Base-by-base conservation (phyloP, 35 echinoderm and acorn worm genomes). In the Heliocidaris erythrogramma region DNA sequence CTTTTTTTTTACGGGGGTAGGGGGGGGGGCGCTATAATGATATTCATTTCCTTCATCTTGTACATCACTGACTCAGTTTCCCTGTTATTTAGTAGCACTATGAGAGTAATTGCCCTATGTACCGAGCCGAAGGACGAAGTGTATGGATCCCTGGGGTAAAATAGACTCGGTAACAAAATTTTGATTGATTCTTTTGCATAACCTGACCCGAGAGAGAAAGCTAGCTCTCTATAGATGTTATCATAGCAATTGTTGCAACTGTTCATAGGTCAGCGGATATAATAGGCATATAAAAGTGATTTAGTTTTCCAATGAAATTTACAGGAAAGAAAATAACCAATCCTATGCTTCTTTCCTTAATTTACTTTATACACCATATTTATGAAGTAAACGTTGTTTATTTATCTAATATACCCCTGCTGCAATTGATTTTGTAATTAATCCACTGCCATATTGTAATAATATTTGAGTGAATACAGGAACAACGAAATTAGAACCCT, bases 111-210 rank as follows among this genome's bases (percentile, higher is more conserved):
- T 78, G 27, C 65, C 65, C 65, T 5, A 7, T 78, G 65, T 8
- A 27, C 27, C 5, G 4, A 78, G 65, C 5, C 27, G 65, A 78
- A 78, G 65, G 65, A 78, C 65, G 27, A 5, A 27, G 65, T n/a
- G 65, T 78, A 78, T 27, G 65, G 65, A n/a, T 27, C 21, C 65
- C 65, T n/a, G 17, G 65, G n/a, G 65, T 7, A 78, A 78, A 78
- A 78, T 24, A 78, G 65, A 78, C 65, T 78, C 65, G 65, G 21
- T 78, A 78, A 78, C 65, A 78, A 78, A 78, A 78, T 78, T 78
- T 78, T 78, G 65, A 78, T 78, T 78, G 65, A 78, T 78, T 78
- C 65, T 78, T 78, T n/a, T 17, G 65, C 65, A 78, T 78, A 78
- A 27, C 65, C 65, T 21, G 65, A 78, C 65, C 65, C 65, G 21